Evolutionary conservation across 2,888 invertebrate genomes (phyloP), one percentile per base, ranked within the genome.

Genomic region (Cyclophora punctaria): DNA sequence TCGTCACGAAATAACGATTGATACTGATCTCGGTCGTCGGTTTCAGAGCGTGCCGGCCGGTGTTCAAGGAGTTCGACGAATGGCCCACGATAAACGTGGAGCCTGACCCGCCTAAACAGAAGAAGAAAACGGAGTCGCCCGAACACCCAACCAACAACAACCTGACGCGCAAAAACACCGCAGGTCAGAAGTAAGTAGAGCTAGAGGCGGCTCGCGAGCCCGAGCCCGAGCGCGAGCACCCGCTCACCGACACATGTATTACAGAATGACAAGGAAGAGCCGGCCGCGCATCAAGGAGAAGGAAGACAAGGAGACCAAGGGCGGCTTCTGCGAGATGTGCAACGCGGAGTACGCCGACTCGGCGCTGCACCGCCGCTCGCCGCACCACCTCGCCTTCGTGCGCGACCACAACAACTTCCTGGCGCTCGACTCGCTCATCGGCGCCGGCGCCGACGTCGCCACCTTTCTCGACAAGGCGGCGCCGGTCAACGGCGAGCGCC

Each of bases 241-340:
- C 1, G 20, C 20, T 20, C 20, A 20, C 20, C 20, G 20, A 20
- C 20, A 20, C 20, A 33, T 3, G 33, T 44, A 4, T 83, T 66
- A 57, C 78, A 91, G 89, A 79, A 91, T 91, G 90, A 90, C 90
- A 54, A 83, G 89, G 61, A 89, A 89, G 66, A 84, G 82, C 64
- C 78, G 86, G 7, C 85, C 84, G 4, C 77, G 86, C 46, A 77
- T 84, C 48, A 87, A 86, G 55, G 89, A 88, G 50, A 79, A 74
- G 47, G 81, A 83, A 50, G 84, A 84, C 49, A 80, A 80, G 55
- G 86, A 84, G 55, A 67, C 67, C 41, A 81, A 80, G 52, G 90
- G 90, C 44, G 95, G 95, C 20, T 95, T 93, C 71, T 95, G 95
- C 83, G 94, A 95, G 82, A 93, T 95, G 77, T 95, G 95, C 78